phyloP scores from a whole-genome alignment of 2,113 vertebrate species.

The Prietella phreatophila region DNA sequence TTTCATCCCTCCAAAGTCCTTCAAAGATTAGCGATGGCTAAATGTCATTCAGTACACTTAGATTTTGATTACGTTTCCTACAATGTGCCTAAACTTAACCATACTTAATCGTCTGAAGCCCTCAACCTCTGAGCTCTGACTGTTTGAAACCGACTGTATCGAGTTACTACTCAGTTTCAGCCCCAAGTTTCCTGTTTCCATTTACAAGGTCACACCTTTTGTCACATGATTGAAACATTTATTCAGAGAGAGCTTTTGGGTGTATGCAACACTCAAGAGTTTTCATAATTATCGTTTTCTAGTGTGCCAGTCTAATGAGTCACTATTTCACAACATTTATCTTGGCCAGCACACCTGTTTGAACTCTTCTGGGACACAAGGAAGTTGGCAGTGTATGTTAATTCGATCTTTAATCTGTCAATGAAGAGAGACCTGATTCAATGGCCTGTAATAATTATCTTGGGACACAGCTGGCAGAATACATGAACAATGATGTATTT shows the following conservation, averaged over 20 bases:
- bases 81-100: not conserved
- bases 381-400: not conserved
- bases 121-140: not conserved
- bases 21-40: not conserved
- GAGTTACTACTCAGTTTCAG: not conserved
- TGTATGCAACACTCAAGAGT: not conserved
- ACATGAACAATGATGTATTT: not conserved
- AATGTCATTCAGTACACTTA: not conserved
- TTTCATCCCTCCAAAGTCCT: not conserved
- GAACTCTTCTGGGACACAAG: not conserved
- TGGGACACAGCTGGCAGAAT: not conserved
- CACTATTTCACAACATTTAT: not conserved
- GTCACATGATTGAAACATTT: not conserved
- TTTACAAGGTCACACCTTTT: not conserved
- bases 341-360: not conserved
- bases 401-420: not conserved
- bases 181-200: not conserved
- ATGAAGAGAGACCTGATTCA: not conserved
- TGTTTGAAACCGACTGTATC: not conserved
- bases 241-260: not conserved
- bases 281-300: not conserved
- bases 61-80: not conserved
- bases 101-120: not conserved
- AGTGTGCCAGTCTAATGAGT: not conserved
- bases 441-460: not conserved